phyloP scores from a whole-genome alignment of 2,113 vertebrate genomes.

The Alethe castanea region DNA sequence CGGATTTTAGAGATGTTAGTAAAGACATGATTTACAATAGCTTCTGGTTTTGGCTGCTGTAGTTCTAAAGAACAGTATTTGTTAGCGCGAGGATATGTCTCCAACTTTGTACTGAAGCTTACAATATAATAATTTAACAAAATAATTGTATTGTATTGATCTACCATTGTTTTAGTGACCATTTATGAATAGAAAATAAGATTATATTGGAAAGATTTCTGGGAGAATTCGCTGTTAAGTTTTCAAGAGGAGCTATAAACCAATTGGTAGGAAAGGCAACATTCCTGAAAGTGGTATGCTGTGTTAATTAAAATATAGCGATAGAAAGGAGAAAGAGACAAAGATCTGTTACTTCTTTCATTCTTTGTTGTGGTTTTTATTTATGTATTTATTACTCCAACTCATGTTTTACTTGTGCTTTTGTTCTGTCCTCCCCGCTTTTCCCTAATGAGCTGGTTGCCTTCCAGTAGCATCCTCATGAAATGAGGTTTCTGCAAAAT shows the following conservation, averaged over 20 bases:
- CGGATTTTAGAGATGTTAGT: neutral
- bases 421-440: neutral
- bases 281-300: neutral
- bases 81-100: neutral
- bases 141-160: neutral
- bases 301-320: neutral
- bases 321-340: neutral
- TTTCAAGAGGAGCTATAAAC: neutral
- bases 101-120: neutral
- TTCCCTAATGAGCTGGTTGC: neutral
- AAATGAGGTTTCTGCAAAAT: neutral
- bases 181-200: neutral
- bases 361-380: rapidly evolving
- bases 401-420: neutral
- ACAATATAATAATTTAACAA: neutral
- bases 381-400: neutral
- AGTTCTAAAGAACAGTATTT: neutral
- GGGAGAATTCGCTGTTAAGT: neutral
- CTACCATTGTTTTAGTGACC: neutral
- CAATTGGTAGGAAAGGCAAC: neutral
- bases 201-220: neutral
- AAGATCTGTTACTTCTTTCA: neutral
- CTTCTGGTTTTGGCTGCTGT: neutral
- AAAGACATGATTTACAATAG: rapidly evolving
- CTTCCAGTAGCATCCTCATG: neutral